Percentiles rank a stretch among this genome's conserved stretches.
These are phyloP conservation scores for Myrmophylax atrothorax DNA, from an alignment of 2,113 vertebrate species.

Conservation along the genomic window DNA sequence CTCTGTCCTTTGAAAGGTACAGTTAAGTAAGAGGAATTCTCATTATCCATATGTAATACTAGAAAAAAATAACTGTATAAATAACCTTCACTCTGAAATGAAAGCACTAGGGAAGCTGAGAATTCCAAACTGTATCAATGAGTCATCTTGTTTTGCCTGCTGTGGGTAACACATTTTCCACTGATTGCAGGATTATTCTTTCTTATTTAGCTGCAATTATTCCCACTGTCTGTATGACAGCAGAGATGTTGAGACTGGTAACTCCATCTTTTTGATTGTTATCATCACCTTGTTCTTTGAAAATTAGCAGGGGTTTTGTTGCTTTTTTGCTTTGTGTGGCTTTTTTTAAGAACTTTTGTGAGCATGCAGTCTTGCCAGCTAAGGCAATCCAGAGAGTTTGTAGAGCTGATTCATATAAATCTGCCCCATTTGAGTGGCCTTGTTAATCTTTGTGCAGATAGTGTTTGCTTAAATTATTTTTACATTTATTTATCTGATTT, in stretches of 20 bases:
- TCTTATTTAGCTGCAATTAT: background rate
- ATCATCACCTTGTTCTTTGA: background rate
- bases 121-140: constrained; percentile 31
- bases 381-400: background rate
- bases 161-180: constrained; percentile 8
- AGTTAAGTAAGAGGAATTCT: constrained; percentile 56
- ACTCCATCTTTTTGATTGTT: background rate
- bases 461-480: background rate
- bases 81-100: constrained; percentile 34
- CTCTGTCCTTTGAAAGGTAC: constrained; percentile 41
- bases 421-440: background rate
- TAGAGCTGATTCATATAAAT: background rate
- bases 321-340: background rate
- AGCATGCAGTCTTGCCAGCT: accelerated
- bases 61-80: constrained; percentile 25
- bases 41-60: constrained; percentile 48
- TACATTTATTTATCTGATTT: background rate
- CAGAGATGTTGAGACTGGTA: background rate
- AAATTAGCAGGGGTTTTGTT: background rate
- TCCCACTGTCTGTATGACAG: background rate
- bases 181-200: background rate
- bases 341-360: background rate
- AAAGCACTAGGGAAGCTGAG: constrained; percentile 18
- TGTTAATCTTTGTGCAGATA: background rate
- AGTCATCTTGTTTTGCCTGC: constrained; percentile 56